phyloP scores from a whole-genome alignment of 2,888 invertebrate species.

The Drosophila testacea region DNA sequence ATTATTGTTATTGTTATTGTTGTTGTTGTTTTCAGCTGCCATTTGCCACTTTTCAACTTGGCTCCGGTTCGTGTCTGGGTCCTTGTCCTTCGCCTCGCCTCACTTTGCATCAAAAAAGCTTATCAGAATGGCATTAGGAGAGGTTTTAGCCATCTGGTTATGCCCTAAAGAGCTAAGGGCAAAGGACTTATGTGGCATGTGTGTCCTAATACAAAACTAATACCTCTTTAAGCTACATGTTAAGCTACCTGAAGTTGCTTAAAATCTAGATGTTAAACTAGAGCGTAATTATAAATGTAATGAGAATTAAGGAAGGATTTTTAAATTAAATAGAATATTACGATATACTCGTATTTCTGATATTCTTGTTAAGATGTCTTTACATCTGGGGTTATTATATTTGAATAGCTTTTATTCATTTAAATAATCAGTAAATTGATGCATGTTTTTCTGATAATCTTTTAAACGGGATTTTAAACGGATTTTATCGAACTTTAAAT shows the following conservation, averaged over 20 bases:
- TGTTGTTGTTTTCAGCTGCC: slow-evolving; percentile 25
- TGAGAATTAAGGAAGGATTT: too few species aligned
- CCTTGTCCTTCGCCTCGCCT: slow-evolving; percentile 61
- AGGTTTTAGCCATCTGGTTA: slow-evolving; percentile 34
- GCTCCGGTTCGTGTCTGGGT: slow-evolving; percentile 41
- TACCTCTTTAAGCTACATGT: background rate
- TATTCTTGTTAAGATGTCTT: too few species aligned
- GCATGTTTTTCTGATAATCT: too few species aligned
- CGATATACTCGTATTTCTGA: too few species aligned
- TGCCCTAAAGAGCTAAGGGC: slow-evolving; percentile 23
- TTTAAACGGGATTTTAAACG: too few species aligned
- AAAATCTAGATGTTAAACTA: background rate
- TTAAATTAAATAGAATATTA: too few species aligned
- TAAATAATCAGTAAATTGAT: too few species aligned
- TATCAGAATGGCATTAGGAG: slow-evolving; percentile 55
- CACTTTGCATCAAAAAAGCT: slow-evolving; percentile 31
- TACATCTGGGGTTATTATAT: too few species aligned
- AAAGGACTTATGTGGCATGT: slow-evolving; percentile 32
- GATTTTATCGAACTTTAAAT: too few species aligned
- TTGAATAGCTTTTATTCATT: too few species aligned
- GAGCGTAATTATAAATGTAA: too few species aligned
- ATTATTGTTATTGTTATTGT: slow-evolving; percentile 28
- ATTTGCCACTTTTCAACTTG: slow-evolving; percentile 43
- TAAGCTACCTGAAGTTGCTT: background rate
- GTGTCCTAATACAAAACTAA: slow-evolving; percentile 1